Base-by-base conservation (phyloP, 2,797 vertebrate genomes). In the Hephaestus fuliginosus region DNA sequence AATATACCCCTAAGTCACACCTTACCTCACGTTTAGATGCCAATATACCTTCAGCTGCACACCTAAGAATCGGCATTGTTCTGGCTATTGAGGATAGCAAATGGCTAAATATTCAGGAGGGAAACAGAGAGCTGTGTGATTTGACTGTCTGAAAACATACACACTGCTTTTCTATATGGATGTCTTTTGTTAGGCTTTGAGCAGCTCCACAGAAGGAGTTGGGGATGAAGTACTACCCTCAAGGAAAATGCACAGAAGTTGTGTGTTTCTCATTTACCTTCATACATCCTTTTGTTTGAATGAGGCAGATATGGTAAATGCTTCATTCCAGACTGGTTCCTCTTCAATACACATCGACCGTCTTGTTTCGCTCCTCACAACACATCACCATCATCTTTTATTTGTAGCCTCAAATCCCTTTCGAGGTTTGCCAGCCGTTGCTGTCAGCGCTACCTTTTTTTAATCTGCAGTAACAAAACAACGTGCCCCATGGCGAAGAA, bases 341-440 rank as follows among this genome's bases (percentile, higher is more conserved):
- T 61, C 1, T 41, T 71, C 64, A 63, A 30, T 3, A 44, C 66
- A 41, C 44, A 20, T 5, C 51, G 41, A 53, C 71, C 64, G 73
- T 73, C 67, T 44, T 52, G 49, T 33, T 28, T 33, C 30, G 30
- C 30, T 33, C 30, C 30, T 33, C 30, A 33, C 30, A 33, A 33
- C 17, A 57, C 64, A 48, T 46, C 15, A 68, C 46, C 44, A 5
- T 17, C 14, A 49, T 17, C 39, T 72, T 85, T 82, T 65, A 73
- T 83, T 78, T 64, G 73, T 30, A 55, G 63, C 70, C n/a, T 57
- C 7, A 52, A 67, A 80, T 63, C 22, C 70, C 61, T 74, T 52
- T n/a, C 44, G 77, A 70, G 79, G 62, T 65, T 71, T 65, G 33
- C 33, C 68, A 58, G 56, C 65, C 61, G 30, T 58, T 7, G 43